A percentile compares a stretch with the other conserved stretches of the same genome.
phyloP scores from a whole-genome alignment of 2,888 invertebrate genomes.

The Mechanitis mazaeus region DNA sequence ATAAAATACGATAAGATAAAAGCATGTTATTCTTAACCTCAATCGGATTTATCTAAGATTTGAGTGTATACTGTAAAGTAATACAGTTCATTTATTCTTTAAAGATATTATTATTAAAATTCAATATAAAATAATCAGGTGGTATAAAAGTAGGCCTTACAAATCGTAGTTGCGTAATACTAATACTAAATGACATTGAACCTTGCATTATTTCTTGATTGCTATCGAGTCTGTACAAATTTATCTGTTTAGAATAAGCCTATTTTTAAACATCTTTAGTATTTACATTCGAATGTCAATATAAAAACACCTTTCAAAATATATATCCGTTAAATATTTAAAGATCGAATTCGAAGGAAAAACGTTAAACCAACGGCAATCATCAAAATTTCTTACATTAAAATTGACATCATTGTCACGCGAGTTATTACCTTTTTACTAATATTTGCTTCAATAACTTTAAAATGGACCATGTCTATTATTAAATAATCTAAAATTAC shows the following conservation, averaged over 20 bases:
- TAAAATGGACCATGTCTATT: background rate
- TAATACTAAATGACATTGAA: slow-evolving; percentile 41
- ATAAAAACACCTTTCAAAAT: slow-evolving; percentile 46
- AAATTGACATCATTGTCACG: background rate
- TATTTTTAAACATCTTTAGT: slow-evolving; percentile 5
- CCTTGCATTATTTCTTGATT: slow-evolving; percentile 27
- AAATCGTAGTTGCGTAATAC: slow-evolving; percentile 37
- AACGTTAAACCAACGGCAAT: slow-evolving; percentile 56
- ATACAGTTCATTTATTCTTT: background rate
- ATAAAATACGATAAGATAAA: slow-evolving; percentile 6
- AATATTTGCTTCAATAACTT: background rate
- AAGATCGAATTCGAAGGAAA: slow-evolving; percentile 73
- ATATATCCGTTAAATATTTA: slow-evolving; percentile 71
- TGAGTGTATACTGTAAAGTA: background rate
- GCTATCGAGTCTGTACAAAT: slow-evolving; percentile 9
- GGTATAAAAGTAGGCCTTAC: background rate
- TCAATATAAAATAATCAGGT: background rate
- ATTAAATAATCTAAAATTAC: background rate
- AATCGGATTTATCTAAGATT: slow-evolving; percentile 9
- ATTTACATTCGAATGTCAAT: slow-evolving; percentile 23
- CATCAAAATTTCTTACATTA: slow-evolving; percentile 19
- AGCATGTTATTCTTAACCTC: slow-evolving; percentile 13
- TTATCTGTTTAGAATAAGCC: background rate
- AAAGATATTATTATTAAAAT: background rate
- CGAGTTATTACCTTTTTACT: background rate